Evolutionary conservation across 2,113 vertebrate species (phyloP), one percentile per base, ranked within the genome.

Genomic region (Rhinichthys klamathensis): DNA sequence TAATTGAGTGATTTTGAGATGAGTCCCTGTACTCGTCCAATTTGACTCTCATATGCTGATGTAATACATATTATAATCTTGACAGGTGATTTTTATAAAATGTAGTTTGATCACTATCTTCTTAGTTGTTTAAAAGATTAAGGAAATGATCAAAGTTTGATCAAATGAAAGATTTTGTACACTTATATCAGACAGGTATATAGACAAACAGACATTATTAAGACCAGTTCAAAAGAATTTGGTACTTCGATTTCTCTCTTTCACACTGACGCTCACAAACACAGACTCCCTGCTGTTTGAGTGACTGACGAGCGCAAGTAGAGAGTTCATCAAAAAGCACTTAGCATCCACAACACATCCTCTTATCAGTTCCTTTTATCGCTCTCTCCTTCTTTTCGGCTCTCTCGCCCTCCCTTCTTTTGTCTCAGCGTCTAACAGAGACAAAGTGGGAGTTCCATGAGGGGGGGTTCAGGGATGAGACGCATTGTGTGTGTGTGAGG

Each of bases 251-350:
- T 27, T 74, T 60, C 12, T 60, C 23, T 49, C 23, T 49, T 25
- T 54, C 23, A 56, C 49, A 51, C 32, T 8, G 21, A 60, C 3
- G 32, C 54, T 80, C 46, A 72, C 60, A 67, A 54, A 67, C 41
- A 82, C 21, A 74, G 23, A n/a, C 78, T 30, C 25, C 78, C 78
- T 46, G 58, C 58, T 49, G 78, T 80, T 80, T 67, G 61, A 80
- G 9, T 49, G 60, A 80, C 78, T 80, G 60, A 41, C 61, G 60
- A 80, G 41, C 15, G 13, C 78, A 80, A 80, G 78, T 63, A 65
- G 78, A 80, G 60, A 80, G 78, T 80, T 80, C 80, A 81, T 81
- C 80, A 81, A 81, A 81, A 69, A 81, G 79, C 79, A 81, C 80
- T 81, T 81, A 81, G 79, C 27, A 63, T 67, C 61, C 79, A 30